These are phyloP conservation scores for Cuculus canorus DNA, from an alignment of 2,797 vertebrate species.

Conservation along the genomic window DNA sequence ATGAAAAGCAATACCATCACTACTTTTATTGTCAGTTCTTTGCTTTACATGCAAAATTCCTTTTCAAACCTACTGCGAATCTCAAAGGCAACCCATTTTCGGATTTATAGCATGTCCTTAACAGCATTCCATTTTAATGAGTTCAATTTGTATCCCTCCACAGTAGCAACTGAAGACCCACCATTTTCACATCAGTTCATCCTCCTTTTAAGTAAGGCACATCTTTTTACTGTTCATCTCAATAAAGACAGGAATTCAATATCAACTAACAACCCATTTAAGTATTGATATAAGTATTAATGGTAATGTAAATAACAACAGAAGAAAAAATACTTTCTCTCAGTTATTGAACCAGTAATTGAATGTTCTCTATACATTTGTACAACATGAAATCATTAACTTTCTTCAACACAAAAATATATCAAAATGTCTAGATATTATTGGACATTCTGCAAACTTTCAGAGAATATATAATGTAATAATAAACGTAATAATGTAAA, in stretches of 20 bases:
- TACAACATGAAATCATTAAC: not conserved
- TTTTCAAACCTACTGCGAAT: not conserved
- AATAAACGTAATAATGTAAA: too few species aligned
- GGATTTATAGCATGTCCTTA: not conserved
- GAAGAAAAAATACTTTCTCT: not conserved
- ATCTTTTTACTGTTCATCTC: not conserved
- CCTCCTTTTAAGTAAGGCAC: not conserved
- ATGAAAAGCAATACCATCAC: not conserved
- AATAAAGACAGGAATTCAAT: not conserved
- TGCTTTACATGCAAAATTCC: not conserved
- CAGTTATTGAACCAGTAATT: not conserved
- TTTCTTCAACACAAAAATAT: not conserved
- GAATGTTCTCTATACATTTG: not conserved
- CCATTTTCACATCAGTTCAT: not conserved
- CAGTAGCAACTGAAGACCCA: not conserved
- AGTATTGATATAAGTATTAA: not conserved
- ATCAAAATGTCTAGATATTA: not conserved
- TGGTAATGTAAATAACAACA: not conserved
- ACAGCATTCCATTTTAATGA: not conserved
- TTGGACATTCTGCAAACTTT: not conserved
- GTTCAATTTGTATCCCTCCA: not conserved
- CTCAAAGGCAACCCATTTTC: accelerated
- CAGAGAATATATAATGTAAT: too few species aligned
- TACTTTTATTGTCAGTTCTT: not conserved
- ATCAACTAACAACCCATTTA: not conserved